Evolutionary conservation across 2,888 invertebrate species (phyloP), one percentile per base, ranked within the genome.

Genomic region (Ennomos fuscantarius): DNA sequence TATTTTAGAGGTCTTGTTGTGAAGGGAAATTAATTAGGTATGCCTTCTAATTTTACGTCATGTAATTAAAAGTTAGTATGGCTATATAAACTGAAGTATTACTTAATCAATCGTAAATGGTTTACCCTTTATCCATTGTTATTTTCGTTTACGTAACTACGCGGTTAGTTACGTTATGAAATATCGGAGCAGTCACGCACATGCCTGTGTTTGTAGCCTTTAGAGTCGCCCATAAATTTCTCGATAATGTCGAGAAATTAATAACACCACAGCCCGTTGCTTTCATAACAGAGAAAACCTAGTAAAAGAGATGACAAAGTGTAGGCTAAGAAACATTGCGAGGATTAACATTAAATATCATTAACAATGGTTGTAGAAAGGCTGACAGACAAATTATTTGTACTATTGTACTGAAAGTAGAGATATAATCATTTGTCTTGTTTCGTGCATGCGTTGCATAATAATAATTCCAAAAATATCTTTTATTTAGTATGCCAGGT

Each of bases 161-260:
- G n/a, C 1, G n/a, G 43, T 35, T 49, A 24, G 24, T 56, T 45
- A 37, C 46, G 47, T 48, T 43, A 39, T 43, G 52, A 52, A 52
- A 43, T 48, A 52, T 52, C 24, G 56, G 36, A 41, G 37, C 36
- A 56, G 57, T 57, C 57, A 57, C 57, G 57, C 57, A 57, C 48
- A 43, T 47, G 37, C 35, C 46, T 1, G 32, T 35, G 35, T 48
- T 39, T 52, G 34, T 32, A 43, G 51, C 37, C 42, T 42, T 51
- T 47, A 13, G 31, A 35, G 39, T 33, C 10, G 11, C 15, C 44
- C 9, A 52, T 55, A 55, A 51, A 52, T 39, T 44, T 39, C 8
- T 15, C 9, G 39, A 44, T 44, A 39, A 33, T 44, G 33, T 39
- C 43, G 44, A 36, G 36, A 36, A 36, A 36, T 47, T 34, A 50